A percentile compares a stretch with the other conserved stretches of the same genome.
phyloP scores from a whole-genome alignment of 2,888 invertebrate species.

The Chaitophorus viminalis region DNA sequence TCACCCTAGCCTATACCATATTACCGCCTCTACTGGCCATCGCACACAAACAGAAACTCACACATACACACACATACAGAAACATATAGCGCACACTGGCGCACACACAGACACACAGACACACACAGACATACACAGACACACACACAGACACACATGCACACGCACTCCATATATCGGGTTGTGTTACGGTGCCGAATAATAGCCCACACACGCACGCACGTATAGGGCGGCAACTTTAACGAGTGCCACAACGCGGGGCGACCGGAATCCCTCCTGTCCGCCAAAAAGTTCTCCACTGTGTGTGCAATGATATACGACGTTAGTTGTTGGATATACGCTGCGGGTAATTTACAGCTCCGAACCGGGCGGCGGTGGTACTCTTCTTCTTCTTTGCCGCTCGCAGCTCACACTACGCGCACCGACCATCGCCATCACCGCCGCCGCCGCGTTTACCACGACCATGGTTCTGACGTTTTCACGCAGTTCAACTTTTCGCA shows the following conservation, averaged over 20 bases:
- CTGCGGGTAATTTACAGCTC: slow-evolving; percentile 60
- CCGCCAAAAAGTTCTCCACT: slow-evolving; percentile 46
- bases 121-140: neutral
- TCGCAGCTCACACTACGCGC: neutral
- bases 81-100: too few relatives aligned
- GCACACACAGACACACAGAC: neutral
- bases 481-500: slow-evolving; percentile 50
- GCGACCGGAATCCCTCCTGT: slow-evolving; percentile 50
- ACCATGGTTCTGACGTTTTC: slow-evolving; percentile 59
- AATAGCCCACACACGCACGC: neutral
- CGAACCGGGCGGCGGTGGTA: slow-evolving; percentile 33
- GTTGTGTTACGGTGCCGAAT: neutral
- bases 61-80: too few relatives aligned
- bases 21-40: too few relatives aligned
- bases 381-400: neutral
- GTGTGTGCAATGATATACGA: slow-evolving; percentile 62
- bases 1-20: neutral
- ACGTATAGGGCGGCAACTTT: slow-evolving; percentile 43
- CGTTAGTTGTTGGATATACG: slow-evolving; percentile 49
- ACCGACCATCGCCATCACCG: slow-evolving; percentile 7
- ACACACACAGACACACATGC: neutral
- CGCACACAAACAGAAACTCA: too few relatives aligned
- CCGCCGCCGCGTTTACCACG: slow-evolving; percentile 20
- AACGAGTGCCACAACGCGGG: slow-evolving; percentile 39
- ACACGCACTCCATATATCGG: neutral